Base-by-base conservation (phyloP, 2,888 invertebrate species). In the Pyralis farinalis region DNA sequence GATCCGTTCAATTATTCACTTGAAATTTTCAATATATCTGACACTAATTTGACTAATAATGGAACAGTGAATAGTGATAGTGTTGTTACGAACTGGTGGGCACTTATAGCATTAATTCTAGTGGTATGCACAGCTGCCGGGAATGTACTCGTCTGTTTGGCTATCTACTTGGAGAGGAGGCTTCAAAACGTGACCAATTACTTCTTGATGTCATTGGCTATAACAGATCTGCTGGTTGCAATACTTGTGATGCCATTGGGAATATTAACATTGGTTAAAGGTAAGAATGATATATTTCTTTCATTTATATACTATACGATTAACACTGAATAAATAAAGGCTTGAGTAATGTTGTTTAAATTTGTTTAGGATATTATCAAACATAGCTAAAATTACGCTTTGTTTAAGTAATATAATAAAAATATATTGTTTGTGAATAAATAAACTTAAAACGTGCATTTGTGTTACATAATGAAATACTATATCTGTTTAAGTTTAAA, bases 141-240 rank as follows among this genome's bases (percentile, higher is more conserved):
- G 1, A 98, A 98, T 83, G 95, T 97, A 30, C 87, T 98, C 44
- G 98, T 98, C 34, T 98, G 98, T 66, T 81, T 98, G 58, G 98
- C 98, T 12, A 97, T 98, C 61, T 94, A 94, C 50, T 93, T 96
- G 92, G 98, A 98, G 74, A 92, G 96, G 42, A 91, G 97, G 9
- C 88, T 98, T 46, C 98, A 98, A 83, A 98, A 97, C 90, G 97
- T 98, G 45, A 98, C 98, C 63, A 98, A 98, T 84, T 98, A 98
- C 80, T 98, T 98, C 73, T 91, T 98, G 65, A 95, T 98, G 94
- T 98, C 98, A 3, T 82, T 98, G 70, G 98, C 98, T 39, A 95
- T 98, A 53, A 98, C 98, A 8, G 98, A 98, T 83, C 91, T 98
- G 35, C 93, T 98, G 90, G 98, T 98, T 1, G 97, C 97, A 31